Percentiles rank a stretch among this genome's conserved stretches.
Conservation (phyloP, 2,888 invertebrate genomes). For the Amphipoea oculea region DNA sequence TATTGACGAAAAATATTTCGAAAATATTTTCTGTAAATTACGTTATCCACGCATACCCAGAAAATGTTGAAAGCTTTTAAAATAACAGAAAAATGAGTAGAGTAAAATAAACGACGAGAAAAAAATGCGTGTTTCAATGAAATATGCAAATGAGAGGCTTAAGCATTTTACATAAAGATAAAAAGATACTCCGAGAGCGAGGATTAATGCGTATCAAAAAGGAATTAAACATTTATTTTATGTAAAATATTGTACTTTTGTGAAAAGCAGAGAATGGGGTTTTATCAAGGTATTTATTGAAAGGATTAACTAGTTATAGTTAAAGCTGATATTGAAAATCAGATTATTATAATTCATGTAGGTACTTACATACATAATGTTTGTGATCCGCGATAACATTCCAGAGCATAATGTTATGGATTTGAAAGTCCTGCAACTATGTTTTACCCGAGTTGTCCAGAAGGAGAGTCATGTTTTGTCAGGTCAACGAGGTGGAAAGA, state of each 20-base stretch:
- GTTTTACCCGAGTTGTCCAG: neutral
- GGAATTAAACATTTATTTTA: constrained; percentile 55
- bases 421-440: neutral
- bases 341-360: neutral
- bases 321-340: neutral
- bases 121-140: constrained; percentile 58
- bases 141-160: constrained; percentile 63
- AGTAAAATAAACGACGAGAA: constrained; percentile 39
- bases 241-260: constrained; percentile 28
- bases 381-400: neutral
- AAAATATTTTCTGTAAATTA: constrained; percentile 21
- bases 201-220: constrained; percentile 59
- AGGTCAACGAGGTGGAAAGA: neutral
- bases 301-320: constrained; percentile 21
- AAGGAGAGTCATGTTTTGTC: neutral
- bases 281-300: constrained; percentile 28
- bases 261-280: constrained; percentile 4
- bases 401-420: neutral
- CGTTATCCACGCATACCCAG: neutral
- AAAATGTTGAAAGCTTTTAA: constrained; percentile 44
- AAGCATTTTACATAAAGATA: constrained; percentile 54
- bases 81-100: constrained; percentile 48
- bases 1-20: constrained; percentile 14
- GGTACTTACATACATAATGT: neutral
- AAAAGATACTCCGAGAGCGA: constrained; percentile 43